Base-by-base conservation (phyloP, 53 echinoderm and acorn worm genomes). In the Zoroaster sp. region DNA sequence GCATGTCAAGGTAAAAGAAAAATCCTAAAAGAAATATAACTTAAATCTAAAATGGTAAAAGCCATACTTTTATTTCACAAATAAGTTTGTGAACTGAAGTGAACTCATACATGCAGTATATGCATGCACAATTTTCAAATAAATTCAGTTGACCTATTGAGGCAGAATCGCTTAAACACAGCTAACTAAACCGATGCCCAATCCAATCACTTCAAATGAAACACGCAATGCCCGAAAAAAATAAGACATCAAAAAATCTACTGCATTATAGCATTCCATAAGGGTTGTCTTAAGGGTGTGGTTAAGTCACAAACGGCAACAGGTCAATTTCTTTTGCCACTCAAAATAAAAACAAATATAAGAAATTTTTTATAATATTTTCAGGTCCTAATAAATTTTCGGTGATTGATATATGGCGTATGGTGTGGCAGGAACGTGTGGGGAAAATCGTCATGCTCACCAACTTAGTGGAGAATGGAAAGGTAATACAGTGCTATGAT, bases 381-480 rank as follows among this genome's bases (percentile, higher is more conserved):
- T 69, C 73, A 92, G 92, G 88, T 3, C 94, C 94, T 28, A 94
- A 89, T 36, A 80, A 74, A 6, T 90, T 90, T 11, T 89, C 92
- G 54, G 40, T 92, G 25, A 75, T 87, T 68, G 94, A 94, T 40
- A 75, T 94, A 11, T 90, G 90, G 90, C 54, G 73, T 13, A 90
- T 90, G 90, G 73, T 94, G 21, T 94, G 94, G 94, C 78, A 90
- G 75, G 90, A 94, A 55, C 69, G 70, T 44, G 83, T 89, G 0
- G 74, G 72, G 17, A 75, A 76, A 14, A 88, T 94, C 75, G 90
- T 94, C 71, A 94, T 94, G 94, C 78, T 94, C 6, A 87, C 92
- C 32, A 94, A 94, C 88, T 40, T 80, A 17, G 33, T 81, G 21
- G 94, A 94, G 65, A 80, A 68, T 40, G 94, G 94, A 40, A 94